These are phyloP conservation scores for Rhamphomyia laevipes DNA, from an alignment of 2,888 invertebrate species.

Conservation along the genomic window DNA sequence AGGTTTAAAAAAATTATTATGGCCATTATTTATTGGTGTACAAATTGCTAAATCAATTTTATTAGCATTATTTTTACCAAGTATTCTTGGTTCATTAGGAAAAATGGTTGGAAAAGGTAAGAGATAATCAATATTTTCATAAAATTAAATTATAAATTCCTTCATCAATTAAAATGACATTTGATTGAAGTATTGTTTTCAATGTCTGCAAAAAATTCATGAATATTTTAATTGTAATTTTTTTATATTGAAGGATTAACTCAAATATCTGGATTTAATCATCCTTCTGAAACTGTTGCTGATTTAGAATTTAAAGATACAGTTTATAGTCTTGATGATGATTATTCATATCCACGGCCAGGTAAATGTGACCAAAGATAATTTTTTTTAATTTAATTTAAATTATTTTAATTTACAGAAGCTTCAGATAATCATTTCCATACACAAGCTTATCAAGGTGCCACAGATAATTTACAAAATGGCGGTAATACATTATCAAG, in stretches of 20 bases:
- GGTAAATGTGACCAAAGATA: constrained; percentile 20
- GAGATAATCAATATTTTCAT: no score
- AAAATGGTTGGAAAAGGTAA: constrained; percentile 74
- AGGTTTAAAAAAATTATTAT: constrained; percentile 70
- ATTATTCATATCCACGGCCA: constrained; percentile 29
- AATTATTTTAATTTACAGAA: constrained; percentile 37
- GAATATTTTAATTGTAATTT: neutral
- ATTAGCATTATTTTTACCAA: constrained; percentile 73
- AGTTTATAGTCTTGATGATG: constrained; percentile 34
- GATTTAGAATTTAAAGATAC: constrained; percentile 66
- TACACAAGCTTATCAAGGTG: constrained; percentile 24
- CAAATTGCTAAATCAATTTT: constrained; percentile 73
- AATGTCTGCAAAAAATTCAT: no score
- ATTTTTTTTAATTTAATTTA: neutral
- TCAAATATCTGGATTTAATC: constrained; percentile 32
- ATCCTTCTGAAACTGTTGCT: constrained; percentile 41
- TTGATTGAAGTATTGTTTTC: no score
- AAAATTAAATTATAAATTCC: neutral
- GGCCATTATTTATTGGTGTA: constrained; percentile 69
- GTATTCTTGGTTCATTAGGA: constrained; percentile 69
- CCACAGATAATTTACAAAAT: constrained; percentile 17
- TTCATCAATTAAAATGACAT: neutral
- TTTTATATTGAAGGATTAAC: constrained; percentile 25
- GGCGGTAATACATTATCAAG: constrained; percentile 32
- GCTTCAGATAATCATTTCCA: constrained; percentile 26